Evolutionary conservation across 2,113 vertebrate species (phyloP).

Genomic region (Rousettus leschenaultii): DNA sequence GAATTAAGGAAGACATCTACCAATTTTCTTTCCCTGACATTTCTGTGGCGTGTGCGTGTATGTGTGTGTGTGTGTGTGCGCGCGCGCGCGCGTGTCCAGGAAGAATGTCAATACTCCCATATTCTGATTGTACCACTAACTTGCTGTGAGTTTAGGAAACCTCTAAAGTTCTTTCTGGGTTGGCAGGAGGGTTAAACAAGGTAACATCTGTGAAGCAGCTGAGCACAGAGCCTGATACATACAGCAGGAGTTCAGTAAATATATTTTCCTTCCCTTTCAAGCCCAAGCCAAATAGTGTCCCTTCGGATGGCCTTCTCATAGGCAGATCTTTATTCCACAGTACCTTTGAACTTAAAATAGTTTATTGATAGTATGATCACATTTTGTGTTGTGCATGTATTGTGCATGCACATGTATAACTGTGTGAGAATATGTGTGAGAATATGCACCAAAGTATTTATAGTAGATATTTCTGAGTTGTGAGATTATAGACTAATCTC

Average conservation of each 20-base stretch:
- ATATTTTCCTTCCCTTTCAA: too few relatives aligned
- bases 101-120: not conserved
- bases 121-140: not conserved
- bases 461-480: not conserved
- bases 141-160: not conserved
- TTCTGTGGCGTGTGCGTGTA: too few relatives aligned
- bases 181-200: not conserved
- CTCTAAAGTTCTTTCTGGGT: not conserved
- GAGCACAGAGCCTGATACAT: not conserved
- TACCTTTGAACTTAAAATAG: not conserved
- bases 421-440: not conserved
- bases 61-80: too few relatives aligned
- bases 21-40: not conserved
- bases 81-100: too few relatives aligned
- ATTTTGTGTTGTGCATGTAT: not conserved
- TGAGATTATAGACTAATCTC: not conserved
- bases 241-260: not conserved
- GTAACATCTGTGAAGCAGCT: accelerated
- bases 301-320: not conserved
- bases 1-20: not conserved
- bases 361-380: too few relatives aligned
- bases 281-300: not conserved
- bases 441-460: not conserved
- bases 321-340: not conserved
- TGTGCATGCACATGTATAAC: accelerated